Evolutionary conservation across 1,140 invertebrate genomes (phyloP), one percentile per base, ranked within the genome.

Genomic region (Sinella curviseta): DNA sequence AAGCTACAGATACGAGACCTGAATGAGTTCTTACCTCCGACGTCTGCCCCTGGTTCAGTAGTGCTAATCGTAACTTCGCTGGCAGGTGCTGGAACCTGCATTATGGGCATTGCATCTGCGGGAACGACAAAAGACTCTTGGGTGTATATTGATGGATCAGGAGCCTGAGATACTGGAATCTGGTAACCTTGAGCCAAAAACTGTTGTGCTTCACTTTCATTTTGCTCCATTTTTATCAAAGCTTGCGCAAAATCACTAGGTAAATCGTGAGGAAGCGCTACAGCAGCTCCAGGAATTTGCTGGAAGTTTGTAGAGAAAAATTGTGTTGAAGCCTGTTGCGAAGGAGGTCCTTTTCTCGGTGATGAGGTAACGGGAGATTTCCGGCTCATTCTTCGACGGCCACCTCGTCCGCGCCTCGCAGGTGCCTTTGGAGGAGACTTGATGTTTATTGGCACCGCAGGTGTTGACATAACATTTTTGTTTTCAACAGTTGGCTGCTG

Each of bases 31-130:
- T 3, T 70, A 70, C 28, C 26, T 14, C 8, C 65, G 8, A 8
- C 31, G 26, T 33, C 65, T 14, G 30, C 12, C 24, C 31, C 65
- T 8, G 31, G n/a, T 12, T 60, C 55, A 60, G 55, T 17, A 14
- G 65, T 70, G n/a, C 65, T 70, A 70, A 70, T 24, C 3, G 65
- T 70, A 70, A 70, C 65, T 33, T 70, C 65, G 24, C 14, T 70
- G 4, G 31, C 26, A 3, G 65, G 65, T 14, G 24, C 24, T 12
- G 65, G 65, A 30, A 70, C 31, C n/a, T 30, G 65, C 24, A 60
- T n/a, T 30, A 30, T 17, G 1, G 30, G 30, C 65, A 70, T 70
- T 70, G 30, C 30, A 30, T 31, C 31, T 70, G 8, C 12, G 3
- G 3, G 12, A 60, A 26, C 3, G 24, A 26, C 55, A 60, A 60